Conservation (phyloP, 2,888 invertebrate genomes). For the Hermaeophaga mercurialis region DNA sequence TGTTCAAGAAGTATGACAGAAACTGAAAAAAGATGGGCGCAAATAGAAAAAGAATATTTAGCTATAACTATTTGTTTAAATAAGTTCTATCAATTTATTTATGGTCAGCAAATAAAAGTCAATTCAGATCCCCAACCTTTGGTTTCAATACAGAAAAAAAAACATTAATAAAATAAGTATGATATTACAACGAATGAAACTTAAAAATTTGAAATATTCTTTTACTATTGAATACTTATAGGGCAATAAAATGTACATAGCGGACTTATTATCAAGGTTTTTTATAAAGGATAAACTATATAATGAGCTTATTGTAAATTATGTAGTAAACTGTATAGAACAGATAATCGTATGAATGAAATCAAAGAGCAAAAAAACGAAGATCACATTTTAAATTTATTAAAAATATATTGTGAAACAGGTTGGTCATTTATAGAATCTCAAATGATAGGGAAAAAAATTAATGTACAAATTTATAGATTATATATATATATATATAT, state of each 20-base stretch:
- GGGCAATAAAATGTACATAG: slow-evolving; percentile 35
- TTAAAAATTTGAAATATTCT: slow-evolving; percentile 38
- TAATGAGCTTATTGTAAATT: not conserved
- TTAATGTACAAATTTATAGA: not conserved
- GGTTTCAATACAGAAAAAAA: slow-evolving; percentile 33
- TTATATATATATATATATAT: not conserved
- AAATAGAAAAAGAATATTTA: slow-evolving; percentile 46
- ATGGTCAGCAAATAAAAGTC: slow-evolving; percentile 41
- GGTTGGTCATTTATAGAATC: not conserved
- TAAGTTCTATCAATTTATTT: slow-evolving; percentile 48
- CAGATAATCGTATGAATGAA: not conserved
- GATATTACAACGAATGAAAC: slow-evolving; percentile 33
- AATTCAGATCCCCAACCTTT: slow-evolving; percentile 42
- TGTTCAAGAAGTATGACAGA: slow-evolving; percentile 43
- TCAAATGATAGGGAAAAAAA: not conserved
- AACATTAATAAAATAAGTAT: slow-evolving; percentile 20
- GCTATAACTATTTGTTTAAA: slow-evolving; percentile 44
- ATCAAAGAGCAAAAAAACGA: not conserved
- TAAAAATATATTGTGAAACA: not conserved
- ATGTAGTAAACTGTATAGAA: not conserved
- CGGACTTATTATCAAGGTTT: slow-evolving; percentile 11
- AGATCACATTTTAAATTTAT: not conserved
- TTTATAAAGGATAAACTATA: not conserved
- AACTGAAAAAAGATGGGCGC: slow-evolving; percentile 42
- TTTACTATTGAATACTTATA: slow-evolving; percentile 37